Conservation (phyloP, 2,113 vertebrate species). For the Empidonax alnorum region DNA sequence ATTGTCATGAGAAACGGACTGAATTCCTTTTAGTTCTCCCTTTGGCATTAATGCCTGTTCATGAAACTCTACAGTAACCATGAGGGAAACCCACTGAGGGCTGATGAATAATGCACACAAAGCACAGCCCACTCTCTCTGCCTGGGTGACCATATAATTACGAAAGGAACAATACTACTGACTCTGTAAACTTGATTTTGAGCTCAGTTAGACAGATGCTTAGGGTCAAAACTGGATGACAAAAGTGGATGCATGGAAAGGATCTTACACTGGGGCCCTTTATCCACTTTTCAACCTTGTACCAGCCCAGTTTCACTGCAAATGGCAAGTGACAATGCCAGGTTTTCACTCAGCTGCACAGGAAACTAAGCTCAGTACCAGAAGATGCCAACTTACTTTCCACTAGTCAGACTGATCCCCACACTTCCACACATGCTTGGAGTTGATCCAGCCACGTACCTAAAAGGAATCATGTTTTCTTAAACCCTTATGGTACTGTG, state of each 20-base stretch:
- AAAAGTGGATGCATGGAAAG: background rate
- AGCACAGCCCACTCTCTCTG: background rate
- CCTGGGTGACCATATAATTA: background rate
- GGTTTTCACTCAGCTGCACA: background rate
- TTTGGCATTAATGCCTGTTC: background rate
- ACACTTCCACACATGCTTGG: background rate
- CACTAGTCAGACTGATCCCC: background rate
- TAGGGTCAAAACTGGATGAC: background rate
- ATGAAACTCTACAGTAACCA: background rate
- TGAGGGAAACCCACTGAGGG: background rate
- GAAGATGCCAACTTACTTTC: background rate
- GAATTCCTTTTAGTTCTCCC: background rate
- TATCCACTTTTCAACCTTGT: background rate
- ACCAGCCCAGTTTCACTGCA: background rate
- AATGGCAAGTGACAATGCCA: background rate
- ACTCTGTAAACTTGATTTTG: background rate
- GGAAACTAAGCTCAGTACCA: background rate
- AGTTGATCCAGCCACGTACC: background rate
- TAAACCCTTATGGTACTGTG: background rate
- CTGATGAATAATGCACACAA: background rate
- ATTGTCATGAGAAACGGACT: background rate
- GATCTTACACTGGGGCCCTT: background rate
- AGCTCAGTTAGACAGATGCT: background rate
- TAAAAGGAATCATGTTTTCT: background rate
- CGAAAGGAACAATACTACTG: background rate